Percentiles rank a stretch among this genome's conserved stretches.
Evolutionary conservation across 2,113 vertebrate genomes (phyloP).

Genomic region (Damaliscus lunatus): DNA sequence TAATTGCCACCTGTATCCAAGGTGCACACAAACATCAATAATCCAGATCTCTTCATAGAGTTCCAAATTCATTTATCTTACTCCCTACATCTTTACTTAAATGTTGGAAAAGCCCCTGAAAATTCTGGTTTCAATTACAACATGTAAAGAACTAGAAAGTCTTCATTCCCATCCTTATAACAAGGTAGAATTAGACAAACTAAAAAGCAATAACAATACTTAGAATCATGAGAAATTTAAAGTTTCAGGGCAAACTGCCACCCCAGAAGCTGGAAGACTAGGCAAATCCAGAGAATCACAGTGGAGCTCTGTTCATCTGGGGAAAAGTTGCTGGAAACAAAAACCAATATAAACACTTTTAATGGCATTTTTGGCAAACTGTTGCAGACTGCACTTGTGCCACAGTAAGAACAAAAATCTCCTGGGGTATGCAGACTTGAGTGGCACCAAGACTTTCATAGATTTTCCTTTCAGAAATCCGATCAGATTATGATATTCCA

Average conservation of each 20-base stretch:
- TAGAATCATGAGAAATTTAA: neutral
- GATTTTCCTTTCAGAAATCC: neutral
- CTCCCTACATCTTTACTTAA: neutral
- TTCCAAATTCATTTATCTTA: neutral
- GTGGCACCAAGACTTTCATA: neutral
- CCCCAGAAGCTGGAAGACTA: neutral
- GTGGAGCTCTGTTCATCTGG: neutral
- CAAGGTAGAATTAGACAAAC: neutral
- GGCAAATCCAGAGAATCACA: neutral
- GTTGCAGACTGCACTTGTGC: neutral
- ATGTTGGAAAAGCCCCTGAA: neutral
- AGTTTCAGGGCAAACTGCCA: neutral
- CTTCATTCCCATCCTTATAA: neutral
- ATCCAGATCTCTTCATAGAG: neutral
- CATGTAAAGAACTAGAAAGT: neutral
- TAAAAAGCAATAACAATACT: neutral
- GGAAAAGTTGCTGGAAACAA: neutral
- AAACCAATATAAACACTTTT: neutral
- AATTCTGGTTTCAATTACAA: neutral
- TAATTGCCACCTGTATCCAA: neutral
- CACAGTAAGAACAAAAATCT: neutral
- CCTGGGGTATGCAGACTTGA: neutral
- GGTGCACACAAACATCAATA: neutral
- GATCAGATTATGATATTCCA: neutral
- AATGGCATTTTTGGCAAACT: neutral